A percentile compares a stretch with the other conserved stretches of the same genome.
These are phyloP conservation scores for Antigone vipio DNA, from an alignment of 2,113 vertebrate genomes.

Conservation along the genomic window DNA sequence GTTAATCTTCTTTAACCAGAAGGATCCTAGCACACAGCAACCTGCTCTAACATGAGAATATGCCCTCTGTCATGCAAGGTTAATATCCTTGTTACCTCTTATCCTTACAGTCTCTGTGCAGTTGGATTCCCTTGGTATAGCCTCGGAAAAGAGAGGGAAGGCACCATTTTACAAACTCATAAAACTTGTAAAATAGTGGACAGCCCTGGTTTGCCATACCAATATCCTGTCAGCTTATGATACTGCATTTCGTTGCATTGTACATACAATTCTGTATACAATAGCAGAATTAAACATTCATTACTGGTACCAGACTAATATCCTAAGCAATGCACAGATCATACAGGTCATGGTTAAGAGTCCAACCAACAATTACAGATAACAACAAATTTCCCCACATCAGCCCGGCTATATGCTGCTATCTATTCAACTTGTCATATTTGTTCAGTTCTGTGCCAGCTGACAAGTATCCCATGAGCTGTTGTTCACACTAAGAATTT, in stretches of 20 bases:
- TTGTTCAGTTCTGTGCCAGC: neutral
- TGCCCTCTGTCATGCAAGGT: neutral
- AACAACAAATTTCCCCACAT: neutral
- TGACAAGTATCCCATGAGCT: neutral
- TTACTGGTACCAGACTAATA: neutral
- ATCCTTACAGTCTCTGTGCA: neutral
- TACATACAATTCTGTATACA: accelerated
- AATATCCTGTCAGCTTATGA: neutral
- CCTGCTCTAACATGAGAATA: neutral
- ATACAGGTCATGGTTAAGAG: neutral
- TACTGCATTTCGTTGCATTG: neutral
- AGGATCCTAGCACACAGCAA: neutral
- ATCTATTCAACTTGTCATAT: neutral
- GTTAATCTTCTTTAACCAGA: neutral
- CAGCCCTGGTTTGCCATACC: neutral
- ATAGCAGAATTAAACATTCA: neutral
- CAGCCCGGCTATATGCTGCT: neutral
- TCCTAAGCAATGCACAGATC: neutral
- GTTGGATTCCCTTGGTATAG: neutral
- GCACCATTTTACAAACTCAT: neutral
- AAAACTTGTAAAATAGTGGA: neutral
- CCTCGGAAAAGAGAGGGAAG: neutral
- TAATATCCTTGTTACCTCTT: neutral
- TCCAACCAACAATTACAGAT: neutral
- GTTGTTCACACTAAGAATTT: neutral